Percentiles rank a stretch among this genome's conserved stretches.
phyloP scores from a whole-genome alignment of 37 sponge, comb jelly and placozoan genomes.

The Theonella swinhoei region DNA sequence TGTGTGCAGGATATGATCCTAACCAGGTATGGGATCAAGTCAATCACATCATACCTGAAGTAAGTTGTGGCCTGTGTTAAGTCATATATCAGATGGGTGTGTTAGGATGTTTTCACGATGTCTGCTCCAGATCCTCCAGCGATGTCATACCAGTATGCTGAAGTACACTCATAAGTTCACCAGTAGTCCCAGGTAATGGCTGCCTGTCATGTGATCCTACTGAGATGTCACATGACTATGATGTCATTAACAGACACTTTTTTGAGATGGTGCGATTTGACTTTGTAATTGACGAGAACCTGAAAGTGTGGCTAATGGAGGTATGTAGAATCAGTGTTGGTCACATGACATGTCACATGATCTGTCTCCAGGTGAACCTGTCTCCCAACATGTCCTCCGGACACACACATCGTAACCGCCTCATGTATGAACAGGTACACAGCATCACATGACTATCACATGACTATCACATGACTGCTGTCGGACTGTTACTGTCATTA shows the following conservation, averaged over 20 bases:
- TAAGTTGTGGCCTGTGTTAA: not conserved
- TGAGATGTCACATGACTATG: not conserved
- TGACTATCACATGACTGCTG: no score
- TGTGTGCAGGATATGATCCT: conserved; percentile 18
- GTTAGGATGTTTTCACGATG: not conserved
- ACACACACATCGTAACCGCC: conserved; percentile 32
- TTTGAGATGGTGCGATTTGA: conserved; percentile 87
- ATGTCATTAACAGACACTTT: conserved; percentile 57
- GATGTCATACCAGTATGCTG: conserved; percentile 7
- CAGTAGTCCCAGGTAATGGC: not conserved
- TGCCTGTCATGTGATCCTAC: no score
- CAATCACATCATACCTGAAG: conserved; percentile 1
- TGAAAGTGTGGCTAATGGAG: conserved; percentile 85
- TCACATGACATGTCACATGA: not conserved
- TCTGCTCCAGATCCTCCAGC: conserved; percentile 13
- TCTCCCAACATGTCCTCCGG: conserved; percentile 80
- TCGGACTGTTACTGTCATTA: no score
- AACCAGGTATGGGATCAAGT: conserved; percentile 31
- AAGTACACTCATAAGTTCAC: not conserved
- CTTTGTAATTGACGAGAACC: conserved; percentile 61
- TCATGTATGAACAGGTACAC: conserved; percentile 80
- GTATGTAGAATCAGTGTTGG: no score
- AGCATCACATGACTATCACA: not conserved
- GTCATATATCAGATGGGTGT: no score
- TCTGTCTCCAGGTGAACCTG: conserved; percentile 60